These are phyloP conservation scores for Vespertilio murinus DNA, from an alignment of 2,797 vertebrate species.

Conservation along the genomic window DNA sequence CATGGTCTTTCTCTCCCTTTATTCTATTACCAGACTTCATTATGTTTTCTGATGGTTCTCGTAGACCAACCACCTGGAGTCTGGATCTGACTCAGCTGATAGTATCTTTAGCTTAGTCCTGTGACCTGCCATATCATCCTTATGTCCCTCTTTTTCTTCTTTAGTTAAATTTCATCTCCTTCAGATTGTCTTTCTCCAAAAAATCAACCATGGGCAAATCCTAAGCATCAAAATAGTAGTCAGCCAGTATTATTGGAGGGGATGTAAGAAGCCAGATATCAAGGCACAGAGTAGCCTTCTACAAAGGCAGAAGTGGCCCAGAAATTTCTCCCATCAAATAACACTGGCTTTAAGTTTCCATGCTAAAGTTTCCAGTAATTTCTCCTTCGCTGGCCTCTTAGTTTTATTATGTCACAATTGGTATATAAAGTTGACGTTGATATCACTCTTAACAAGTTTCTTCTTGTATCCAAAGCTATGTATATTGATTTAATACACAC, in stretches of 20 bases:
- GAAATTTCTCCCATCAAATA: neutral
- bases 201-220: slow-evolving; percentile 32
- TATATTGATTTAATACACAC: neutral
- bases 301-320: neutral
- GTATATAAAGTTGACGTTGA: neutral
- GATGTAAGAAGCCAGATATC: neutral
- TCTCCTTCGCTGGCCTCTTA: neutral
- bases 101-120: neutral
- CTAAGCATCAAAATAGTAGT: neutral
- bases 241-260: neutral
- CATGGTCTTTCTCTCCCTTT: neutral
- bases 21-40: neutral
- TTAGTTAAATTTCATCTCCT: slow-evolving; percentile 33
- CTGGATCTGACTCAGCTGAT: neutral
- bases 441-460: neutral
- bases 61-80: neutral
- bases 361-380: neutral
- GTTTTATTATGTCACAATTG: neutral
- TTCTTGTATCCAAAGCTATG: neutral
- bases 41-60: neutral
- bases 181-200: slow-evolving; percentile 43
- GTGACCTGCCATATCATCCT: neutral
- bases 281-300: neutral
- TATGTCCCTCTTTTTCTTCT: neutral
- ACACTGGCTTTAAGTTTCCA: neutral